These are phyloP conservation scores for Papilio gigon DNA, from an alignment of 2,888 invertebrate genomes.

Conservation along the genomic window DNA sequence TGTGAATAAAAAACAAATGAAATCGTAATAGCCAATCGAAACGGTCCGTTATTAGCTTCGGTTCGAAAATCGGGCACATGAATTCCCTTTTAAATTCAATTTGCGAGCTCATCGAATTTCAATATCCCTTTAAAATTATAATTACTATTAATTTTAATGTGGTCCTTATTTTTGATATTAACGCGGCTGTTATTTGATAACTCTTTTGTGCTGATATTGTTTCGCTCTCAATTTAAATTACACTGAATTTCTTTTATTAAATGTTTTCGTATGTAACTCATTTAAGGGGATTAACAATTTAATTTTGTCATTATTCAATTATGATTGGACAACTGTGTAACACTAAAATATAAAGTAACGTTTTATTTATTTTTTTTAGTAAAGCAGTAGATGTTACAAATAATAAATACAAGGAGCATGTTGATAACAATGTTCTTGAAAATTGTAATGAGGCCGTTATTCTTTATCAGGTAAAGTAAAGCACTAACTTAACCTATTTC, in stretches of 20 bases:
- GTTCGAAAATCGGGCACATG: conserved; percentile 17
- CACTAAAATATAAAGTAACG: too few relatives aligned
- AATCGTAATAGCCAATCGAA: conserved; percentile 1
- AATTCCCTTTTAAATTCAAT: conserved; percentile 31
- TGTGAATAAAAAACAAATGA: conserved; percentile 20
- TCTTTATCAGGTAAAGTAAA: not conserved
- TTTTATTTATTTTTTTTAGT: too few relatives aligned
- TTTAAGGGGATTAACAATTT: too few relatives aligned
- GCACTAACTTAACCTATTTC: too few relatives aligned
- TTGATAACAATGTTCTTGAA: not conserved
- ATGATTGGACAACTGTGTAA: too few relatives aligned
- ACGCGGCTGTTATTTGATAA: conserved; percentile 6
- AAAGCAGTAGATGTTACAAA: not conserved
- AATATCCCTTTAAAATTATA: conserved; percentile 21
- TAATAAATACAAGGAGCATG: not conserved
- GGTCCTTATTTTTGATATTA: conserved; percentile 13
- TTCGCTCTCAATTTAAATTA: not conserved
- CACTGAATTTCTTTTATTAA: not conserved
- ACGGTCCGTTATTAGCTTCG: conserved; percentile 13
- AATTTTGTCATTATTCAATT: too few relatives aligned
- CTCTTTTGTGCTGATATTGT: conserved; percentile 1
- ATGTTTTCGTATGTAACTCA: not conserved
- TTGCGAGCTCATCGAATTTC: conserved; percentile 25
- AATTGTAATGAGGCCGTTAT: not conserved
- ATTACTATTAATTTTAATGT: conserved; percentile 35